Base-by-base conservation (phyloP, 2,797 vertebrate genomes). In the Pterois miles region DNA sequence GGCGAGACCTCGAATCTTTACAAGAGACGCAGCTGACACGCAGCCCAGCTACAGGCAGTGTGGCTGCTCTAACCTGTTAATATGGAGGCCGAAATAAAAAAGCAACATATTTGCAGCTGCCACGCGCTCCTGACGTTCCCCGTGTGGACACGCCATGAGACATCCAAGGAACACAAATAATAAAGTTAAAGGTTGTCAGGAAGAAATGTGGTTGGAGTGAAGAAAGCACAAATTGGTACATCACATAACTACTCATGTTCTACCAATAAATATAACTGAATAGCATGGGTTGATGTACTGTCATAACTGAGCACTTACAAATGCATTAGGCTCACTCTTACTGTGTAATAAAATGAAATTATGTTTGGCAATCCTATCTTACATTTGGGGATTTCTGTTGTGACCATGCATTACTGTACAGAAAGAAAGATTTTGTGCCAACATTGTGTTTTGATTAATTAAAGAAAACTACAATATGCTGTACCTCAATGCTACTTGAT, bases 371-470 rank as follows among this genome's bases (percentile, higher is more conserved):
- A 65, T 70, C 64, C 38, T 48, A 29, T 72, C 52, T 74, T 57
- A 71, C 54, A 53, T 78, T 62, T 34, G 25, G 75, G 71, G 62
- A 40, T 66, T 76, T 82, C 56, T 76, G 63, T 78, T 62, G 69
- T 82, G 72, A 78, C 65, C 63, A 76, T 82, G 54, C 65, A 59
- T 76, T 70, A 78, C 50, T 82, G 80, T 80, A 82, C 65, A 82
- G 72, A 79, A 72, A 34, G 62, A 67, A 71, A 36, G 62, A 63
- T 73, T 78, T 71, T 75, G 56, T 80, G 80, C 80, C 77, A 83
- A 77, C 77, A 71, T 80, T 71, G 77, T 83, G 80, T 80, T 76
- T 85, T 82, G 76, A 43, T 43, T 43, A 43, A 85, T 72, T 85
- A 85, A 85, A 85, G 59, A 86, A 82, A 82, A 57, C 22, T 74